phyloP scores from a whole-genome alignment of 2,113 vertebrate genomes.

The Indicator indicator region DNA sequence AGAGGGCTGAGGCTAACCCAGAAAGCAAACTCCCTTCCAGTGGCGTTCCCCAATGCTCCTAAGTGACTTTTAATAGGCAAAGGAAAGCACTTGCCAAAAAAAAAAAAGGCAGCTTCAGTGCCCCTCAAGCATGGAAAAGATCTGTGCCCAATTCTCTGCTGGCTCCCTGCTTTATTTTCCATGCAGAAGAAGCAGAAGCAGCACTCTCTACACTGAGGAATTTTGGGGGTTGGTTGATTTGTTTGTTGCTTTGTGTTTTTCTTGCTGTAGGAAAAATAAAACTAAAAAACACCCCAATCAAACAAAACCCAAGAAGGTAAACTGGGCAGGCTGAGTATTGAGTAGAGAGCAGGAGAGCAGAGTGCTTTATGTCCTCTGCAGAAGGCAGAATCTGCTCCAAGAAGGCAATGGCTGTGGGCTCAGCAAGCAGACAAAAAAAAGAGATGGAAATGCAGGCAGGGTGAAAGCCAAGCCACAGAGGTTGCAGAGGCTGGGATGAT shows the following conservation, averaged over 20 bases:
- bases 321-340: neutral
- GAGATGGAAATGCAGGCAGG: neutral
- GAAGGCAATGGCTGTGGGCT: constrained; percentile 3
- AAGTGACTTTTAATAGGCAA: neutral
- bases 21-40: neutral
- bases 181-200: neutral
- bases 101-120: neutral
- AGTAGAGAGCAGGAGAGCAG: neutral
- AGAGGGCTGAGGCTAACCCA: neutral
- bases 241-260: neutral
- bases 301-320: too few species aligned
- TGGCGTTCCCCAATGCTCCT: neutral
- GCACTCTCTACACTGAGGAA: neutral
- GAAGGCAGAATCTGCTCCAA: neutral
- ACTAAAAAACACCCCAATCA: too few species aligned
- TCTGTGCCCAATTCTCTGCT: neutral
- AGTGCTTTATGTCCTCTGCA: neutral
- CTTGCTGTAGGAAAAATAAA: neutral
- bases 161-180: neutral
- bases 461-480: neutral
- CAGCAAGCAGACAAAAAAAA: neutral
- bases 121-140: neutral
- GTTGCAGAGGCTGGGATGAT: neutral
- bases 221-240: too few species aligned
- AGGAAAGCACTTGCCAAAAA: neutral